Base-by-base conservation (phyloP, 2,797 vertebrate species). In the Hydrophis major region DNA sequence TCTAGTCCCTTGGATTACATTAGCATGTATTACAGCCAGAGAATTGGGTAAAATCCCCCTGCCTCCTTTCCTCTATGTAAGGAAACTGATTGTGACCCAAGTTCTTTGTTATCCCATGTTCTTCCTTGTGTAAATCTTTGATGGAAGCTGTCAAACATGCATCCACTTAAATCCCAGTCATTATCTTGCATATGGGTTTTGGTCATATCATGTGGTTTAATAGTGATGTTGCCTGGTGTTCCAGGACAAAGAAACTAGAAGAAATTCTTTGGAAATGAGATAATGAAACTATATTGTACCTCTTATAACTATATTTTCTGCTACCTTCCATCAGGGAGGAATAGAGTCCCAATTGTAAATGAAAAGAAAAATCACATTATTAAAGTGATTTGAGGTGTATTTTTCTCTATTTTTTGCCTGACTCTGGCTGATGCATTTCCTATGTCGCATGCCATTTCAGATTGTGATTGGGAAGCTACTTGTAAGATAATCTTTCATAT, bases 241-340 rank as follows among this genome's bases (percentile, higher is more conserved):
- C 91, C 32, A 37, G 92, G 60, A 93, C 61, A 87, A 92, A 93
- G 37, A 86, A n/a, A 59, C 16, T 0, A 27, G 37, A 14, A 18
- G 42, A 60, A 12, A 87, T 92, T 66, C 11, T 57, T 59, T 47
- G 55, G 94, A 94, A 94, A 66, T 8, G 27, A 63, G n/a, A 22
- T 91, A 57, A 95, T 95, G 1, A 91, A 94, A 53, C 28, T 66
- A 1, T 32, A 66, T 13, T 56, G 25, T n/a, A 28, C 89, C 42
- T 91, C 63, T 92, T 61, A 94, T 56, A 86, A 25, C 18, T 0
- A 0, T 32, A 25, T 27, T 69, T 6, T 47, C 28, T 74, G 37
- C 14, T 91, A 95, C 50, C 86, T 94, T 96, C 90, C 87, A 93
- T 12, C 50, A 50, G 28, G 93, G 94, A 86, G 93, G 94, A 83